Base-by-base conservation (phyloP, 1,140 invertebrate species). In the Drosophila bocqueti region DNA sequence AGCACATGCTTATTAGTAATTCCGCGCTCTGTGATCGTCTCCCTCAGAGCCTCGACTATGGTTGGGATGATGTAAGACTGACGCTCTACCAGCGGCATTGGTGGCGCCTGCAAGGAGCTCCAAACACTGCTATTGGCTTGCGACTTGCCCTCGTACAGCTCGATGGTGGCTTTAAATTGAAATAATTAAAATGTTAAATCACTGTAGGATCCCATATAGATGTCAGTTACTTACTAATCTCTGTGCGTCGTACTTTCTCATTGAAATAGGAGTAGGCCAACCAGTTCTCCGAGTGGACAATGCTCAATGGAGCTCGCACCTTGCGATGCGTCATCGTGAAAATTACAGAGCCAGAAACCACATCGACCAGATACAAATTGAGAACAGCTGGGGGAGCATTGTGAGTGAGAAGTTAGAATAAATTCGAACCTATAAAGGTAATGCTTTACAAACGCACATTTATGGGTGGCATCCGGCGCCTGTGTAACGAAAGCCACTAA, bases 261-360 rank as follows among this genome's bases (percentile, higher is more conserved):
- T 97, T 99, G 93, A 96, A 99, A 92, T 97, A 99, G 57, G 97
- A 95, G 93, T 99, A 99, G 54, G 99, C 96, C 24, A 99, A 89
- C 97, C 98, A 99, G 94, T 99, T 99, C 94, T 99, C 99, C 1
- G 98, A 97, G 94, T 99, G 98, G 31, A 99, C 96, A 55, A 99
- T 94, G 90, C 98, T 96, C 47, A 99, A 94, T 11, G 98, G 97
- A 9, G 96, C 96, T 47, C 95, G 95, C 38, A 97, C 96, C 92
- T 96, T 95, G 73, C 97, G 96, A 92, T 98, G 97, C 65, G 94
- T 94, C 73, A 96, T 95, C 2, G 96, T 96, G 77, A 95, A 95
- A 60, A 97, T 94, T 66, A 97, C 94, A 3, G 95, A 94, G 36
- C 97, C 99, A 38, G 97, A 98, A 6, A 99, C 97, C 52, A 95